Base-by-base conservation (phyloP, 2,888 invertebrate species). In the Euclidia mi region DNA sequence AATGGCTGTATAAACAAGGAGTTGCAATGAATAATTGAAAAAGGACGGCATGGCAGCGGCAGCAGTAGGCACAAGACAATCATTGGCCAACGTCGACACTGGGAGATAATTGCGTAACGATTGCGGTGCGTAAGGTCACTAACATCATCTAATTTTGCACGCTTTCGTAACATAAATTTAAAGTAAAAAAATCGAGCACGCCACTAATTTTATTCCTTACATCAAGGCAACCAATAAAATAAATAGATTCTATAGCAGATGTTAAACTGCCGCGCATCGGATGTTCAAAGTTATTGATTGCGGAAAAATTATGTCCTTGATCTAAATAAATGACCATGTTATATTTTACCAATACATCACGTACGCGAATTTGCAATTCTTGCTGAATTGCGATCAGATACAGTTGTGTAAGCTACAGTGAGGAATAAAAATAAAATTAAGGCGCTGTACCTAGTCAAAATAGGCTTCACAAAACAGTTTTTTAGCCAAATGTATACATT, bases 81-180 rank as follows among this genome's bases (percentile, higher is more conserved):
- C 38, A 67, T 75, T 76, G 69, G 50, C 65, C 65, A 73, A 76
- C 51, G 45, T 44, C 37, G 49, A 35, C 53, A 59, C 55, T 53
- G 38, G 40, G 42, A 43, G 43, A 58, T 77, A 78, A 72, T 90
- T 89, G 86, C 88, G 87, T 86, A 87, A 91, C 78, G 55, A 71
- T 65, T 65, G 75, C 81, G 70, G 85, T 90, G 90, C 90, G 91
- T 92, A 89, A 92, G 92, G 91, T 91, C 92, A 87, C 87, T 84
- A 84, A 78, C 84, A 88, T 88, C 89, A 87, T 88, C 84, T 88
- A 84, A 90, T 91, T 92, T 90, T 86, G 88, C 90, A 89, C 89
- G 89, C 85, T 92, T 91, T 91, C 88, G 88, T 82, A 91, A 90
- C 71, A 75, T 71, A 69, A 69, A 79, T 80, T 82, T 88, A 79